Conservation (phyloP, 2,113 vertebrate genomes). For the Lanius ludovicianus region DNA sequence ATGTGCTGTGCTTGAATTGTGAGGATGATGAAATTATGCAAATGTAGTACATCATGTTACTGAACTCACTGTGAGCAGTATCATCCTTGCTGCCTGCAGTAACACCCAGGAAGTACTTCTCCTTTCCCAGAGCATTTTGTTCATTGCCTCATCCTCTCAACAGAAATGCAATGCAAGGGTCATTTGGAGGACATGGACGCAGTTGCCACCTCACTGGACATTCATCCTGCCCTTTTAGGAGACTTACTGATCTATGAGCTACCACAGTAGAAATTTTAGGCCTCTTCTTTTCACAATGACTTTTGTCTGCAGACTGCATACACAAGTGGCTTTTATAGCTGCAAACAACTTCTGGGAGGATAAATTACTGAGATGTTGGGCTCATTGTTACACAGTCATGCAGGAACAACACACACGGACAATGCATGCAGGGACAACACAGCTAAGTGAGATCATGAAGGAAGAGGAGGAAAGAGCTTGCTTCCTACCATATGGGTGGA, state of each 20-base stretch:
- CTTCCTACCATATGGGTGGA: not conserved
- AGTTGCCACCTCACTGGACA: not conserved
- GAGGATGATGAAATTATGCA: constrained; percentile 3
- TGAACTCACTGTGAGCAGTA: constrained; percentile 49
- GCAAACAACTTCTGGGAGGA: not conserved
- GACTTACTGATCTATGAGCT: not conserved
- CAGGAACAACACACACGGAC: not conserved
- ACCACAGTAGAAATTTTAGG: not conserved
- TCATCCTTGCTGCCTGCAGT: constrained; percentile 19
- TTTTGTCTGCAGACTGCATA: not conserved
- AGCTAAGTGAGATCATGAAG: not conserved
- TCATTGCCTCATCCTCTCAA: not conserved
- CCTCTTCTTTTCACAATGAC: not conserved
- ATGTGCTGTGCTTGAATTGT: not conserved
- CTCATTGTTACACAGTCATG: not conserved
- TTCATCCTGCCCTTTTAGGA: not conserved
- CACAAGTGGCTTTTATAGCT: not conserved
- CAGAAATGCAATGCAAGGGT: constrained; percentile 14
- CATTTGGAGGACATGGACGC: not conserved
- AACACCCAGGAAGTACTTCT: not conserved
- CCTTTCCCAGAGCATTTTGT: not conserved
- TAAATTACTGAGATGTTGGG: not conserved
- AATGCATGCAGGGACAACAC: not conserved
- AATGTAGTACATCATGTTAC: constrained; percentile 6
- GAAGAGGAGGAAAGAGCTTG: not conserved